These are phyloP conservation scores for Eufriesea mexicana DNA, from an alignment of 1,140 invertebrate genomes.

Conservation along the genomic window DNA sequence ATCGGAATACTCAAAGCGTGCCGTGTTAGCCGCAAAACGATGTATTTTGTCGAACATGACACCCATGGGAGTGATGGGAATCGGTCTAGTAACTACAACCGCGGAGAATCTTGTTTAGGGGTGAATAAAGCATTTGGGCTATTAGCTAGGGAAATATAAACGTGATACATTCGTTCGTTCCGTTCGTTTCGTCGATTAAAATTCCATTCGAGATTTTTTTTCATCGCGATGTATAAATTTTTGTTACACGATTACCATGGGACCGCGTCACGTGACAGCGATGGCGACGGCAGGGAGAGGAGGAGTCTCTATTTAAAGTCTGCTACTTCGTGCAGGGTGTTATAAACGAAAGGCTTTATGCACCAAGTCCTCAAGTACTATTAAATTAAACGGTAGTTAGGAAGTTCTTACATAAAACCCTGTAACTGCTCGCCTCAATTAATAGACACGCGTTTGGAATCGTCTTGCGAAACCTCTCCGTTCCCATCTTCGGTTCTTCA, in stretches of 20 bases:
- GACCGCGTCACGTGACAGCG: background rate
- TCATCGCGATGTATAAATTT: background rate
- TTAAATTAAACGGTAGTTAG: constrained; percentile 70
- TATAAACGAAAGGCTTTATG: constrained; percentile 70
- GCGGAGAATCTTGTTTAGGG: constrained; percentile 46
- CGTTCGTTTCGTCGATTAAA: background rate
- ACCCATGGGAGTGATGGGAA: constrained; percentile 56
- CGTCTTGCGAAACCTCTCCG: constrained; percentile 26
- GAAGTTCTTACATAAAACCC: constrained; percentile 67
- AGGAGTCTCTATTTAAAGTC: constrained; percentile 39
- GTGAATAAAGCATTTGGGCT: constrained; percentile 35
- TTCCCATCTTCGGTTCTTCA: background rate
- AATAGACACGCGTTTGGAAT: constrained; percentile 67
- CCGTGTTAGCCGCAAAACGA: constrained; percentile 43
- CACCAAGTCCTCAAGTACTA: constrained; percentile 62
- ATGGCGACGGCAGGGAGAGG: constrained; percentile 16
- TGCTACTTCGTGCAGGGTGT: constrained; percentile 39
- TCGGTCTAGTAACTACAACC: constrained; percentile 53
- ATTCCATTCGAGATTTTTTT: background rate
- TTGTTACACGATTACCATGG: too few relatives aligned
- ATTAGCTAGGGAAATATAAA: constrained; percentile 59
- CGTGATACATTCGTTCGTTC: constrained; percentile 8
- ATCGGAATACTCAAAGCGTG: constrained; percentile 46
- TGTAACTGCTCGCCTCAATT: constrained; percentile 65
- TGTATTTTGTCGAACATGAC: constrained; percentile 60